phyloP scores from a whole-genome alignment of 37 sponge, comb jelly and placozoan species.

The Theonella swinhoei region DNA sequence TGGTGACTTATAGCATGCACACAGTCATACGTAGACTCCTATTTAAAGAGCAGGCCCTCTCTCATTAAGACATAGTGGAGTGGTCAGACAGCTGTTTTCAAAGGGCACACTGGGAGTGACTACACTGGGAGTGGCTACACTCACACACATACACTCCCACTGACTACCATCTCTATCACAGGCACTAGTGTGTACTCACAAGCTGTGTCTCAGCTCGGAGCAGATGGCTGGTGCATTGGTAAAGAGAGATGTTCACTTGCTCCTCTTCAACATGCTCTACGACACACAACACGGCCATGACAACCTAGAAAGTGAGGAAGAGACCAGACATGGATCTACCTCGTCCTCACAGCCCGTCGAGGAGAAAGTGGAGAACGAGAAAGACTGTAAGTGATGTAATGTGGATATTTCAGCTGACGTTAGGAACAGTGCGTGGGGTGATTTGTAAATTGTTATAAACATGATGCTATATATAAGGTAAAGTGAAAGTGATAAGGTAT shows the following conservation, averaged over 20 bases:
- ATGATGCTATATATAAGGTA: slow-evolving; percentile 8
- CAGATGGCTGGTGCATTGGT: slow-evolving; percentile 49
- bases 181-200: slow-evolving; percentile 31
- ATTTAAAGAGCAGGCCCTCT: too few relatives aligned
- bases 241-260: slow-evolving; percentile 35
- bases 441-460: slow-evolving; percentile 3
- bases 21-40: too few relatives aligned
- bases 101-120: too few relatives aligned
- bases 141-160: not conserved
- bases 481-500: slow-evolving; percentile 5
- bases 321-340: not conserved
- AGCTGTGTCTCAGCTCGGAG: slow-evolving; percentile 19
- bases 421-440: too few relatives aligned
- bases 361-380: slow-evolving; percentile 12
- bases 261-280: slow-evolving; percentile 38
- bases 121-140: too few relatives aligned
- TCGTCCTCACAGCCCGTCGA: not conserved
- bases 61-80: too few relatives aligned
- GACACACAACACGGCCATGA: not conserved
- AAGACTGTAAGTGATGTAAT: slow-evolving; percentile 7
- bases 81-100: too few relatives aligned
- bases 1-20: too few relatives aligned
- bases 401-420: not conserved
- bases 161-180: not conserved
- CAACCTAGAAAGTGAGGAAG: not conserved